phyloP scores from a whole-genome alignment of 2,797 vertebrate species.

The Enteromius radiatus region DNA sequence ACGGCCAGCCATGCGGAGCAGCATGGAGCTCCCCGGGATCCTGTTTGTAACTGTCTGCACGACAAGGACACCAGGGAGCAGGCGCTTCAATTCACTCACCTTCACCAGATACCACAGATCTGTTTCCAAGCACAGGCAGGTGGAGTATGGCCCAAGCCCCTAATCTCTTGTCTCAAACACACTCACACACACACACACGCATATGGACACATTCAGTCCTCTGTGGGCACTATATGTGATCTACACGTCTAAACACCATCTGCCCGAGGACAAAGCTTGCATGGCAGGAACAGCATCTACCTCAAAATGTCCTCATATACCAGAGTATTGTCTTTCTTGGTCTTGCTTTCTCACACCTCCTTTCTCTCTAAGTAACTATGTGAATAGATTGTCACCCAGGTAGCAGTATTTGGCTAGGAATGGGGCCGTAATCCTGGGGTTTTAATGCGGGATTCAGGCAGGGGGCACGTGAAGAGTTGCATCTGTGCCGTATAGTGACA shows the following conservation, averaged over 20 bases:
- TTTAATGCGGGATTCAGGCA: conserved; percentile 26
- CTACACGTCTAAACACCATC: conserved; percentile 59
- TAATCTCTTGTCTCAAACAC: conserved; percentile 31
- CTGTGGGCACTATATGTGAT: conserved; percentile 51
- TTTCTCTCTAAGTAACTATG: conserved; percentile 36
- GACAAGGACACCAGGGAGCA: conserved; percentile 75
- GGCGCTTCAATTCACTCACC: conserved; percentile 77
- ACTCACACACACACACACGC: conserved; percentile 29
- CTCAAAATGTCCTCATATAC: conserved; percentile 45
- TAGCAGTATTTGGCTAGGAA: conserved; percentile 31
- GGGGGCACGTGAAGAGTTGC: conserved; percentile 31
- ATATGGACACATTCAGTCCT: conserved; percentile 33
- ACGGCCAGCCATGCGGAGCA: conserved; percentile 70
- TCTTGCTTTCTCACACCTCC: conserved; percentile 2
- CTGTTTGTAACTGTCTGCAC: conserved; percentile 80
- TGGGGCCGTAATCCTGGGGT: conserved; percentile 21
- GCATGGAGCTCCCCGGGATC: conserved; percentile 70
- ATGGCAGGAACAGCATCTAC: conserved; percentile 45
- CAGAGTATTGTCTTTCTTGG: conserved; percentile 5
- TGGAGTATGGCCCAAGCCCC: conserved; percentile 46
- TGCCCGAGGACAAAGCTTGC: conserved; percentile 50
- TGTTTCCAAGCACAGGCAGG: conserved; percentile 64
- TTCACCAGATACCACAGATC: conserved; percentile 72
- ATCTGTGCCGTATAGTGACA: conserved; percentile 39
- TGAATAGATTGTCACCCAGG: conserved; percentile 33